These are phyloP conservation scores for Serranus cabrilla DNA, from an alignment of 2,797 vertebrate genomes.

Conservation along the genomic window DNA sequence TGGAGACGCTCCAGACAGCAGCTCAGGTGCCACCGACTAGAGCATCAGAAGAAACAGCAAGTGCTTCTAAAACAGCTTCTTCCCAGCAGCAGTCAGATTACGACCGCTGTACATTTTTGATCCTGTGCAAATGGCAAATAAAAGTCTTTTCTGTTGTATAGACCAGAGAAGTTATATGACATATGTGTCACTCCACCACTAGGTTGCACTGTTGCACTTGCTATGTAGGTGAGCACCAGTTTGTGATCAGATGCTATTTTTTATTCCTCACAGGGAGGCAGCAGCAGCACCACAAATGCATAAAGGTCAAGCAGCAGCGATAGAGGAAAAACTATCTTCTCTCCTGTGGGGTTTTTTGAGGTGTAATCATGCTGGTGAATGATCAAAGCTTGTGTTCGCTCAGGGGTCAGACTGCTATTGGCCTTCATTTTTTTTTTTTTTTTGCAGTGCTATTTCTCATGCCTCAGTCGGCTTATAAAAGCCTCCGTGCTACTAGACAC, in stretches of 20 bases:
- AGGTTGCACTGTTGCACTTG: conserved; percentile 75
- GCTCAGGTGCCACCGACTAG: too few species aligned
- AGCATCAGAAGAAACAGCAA: too few species aligned
- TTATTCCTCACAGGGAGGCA: conserved; percentile 67
- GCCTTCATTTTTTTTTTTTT: conserved; percentile 32
- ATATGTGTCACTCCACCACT: conserved; percentile 56
- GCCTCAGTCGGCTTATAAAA: conserved; percentile 32
- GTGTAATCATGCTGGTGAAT: conserved; percentile 71
- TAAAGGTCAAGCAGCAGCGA: conserved; percentile 77
- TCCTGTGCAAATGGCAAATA: too few species aligned
- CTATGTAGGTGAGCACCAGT: background rate
- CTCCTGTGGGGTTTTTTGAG: conserved; percentile 60
- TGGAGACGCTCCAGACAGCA: too few species aligned
- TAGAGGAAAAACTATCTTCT: conserved; percentile 63
- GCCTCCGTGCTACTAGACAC: conserved; percentile 2
- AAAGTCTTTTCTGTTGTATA: too few species aligned
- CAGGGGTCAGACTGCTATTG: conserved; percentile 53
- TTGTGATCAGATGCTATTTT: conserved; percentile 33
- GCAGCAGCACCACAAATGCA: conserved; percentile 61
- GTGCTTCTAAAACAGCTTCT: too few species aligned
- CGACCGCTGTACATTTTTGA: too few species aligned
- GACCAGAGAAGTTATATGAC: too few species aligned
- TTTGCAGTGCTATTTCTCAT: conserved; percentile 33
- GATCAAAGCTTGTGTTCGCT: conserved; percentile 71
- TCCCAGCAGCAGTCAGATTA: too few species aligned